These are phyloP conservation scores for Marisa cornuarietis DNA, from an alignment of 1,140 invertebrate species.

Conservation along the genomic window DNA sequence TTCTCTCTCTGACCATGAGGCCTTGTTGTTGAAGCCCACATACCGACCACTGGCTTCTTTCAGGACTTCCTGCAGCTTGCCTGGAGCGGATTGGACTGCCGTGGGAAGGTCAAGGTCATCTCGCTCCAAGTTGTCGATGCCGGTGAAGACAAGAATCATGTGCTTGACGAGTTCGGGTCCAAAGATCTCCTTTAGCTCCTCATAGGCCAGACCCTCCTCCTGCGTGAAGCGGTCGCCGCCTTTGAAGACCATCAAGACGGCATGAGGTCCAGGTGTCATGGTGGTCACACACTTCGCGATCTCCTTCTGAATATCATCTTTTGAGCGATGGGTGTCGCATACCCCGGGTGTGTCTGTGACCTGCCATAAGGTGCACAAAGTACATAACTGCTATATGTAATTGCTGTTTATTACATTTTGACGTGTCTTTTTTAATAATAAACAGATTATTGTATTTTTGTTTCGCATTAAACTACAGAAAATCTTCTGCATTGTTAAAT, in stretches of 20 bases:
- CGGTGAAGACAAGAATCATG: constrained; percentile 2
- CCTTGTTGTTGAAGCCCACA: neutral
- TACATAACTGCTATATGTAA: no score
- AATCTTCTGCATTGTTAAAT: no score
- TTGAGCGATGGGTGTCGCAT: neutral
- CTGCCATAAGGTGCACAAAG: neutral
- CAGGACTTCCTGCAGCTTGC: neutral
- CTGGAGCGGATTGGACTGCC: neutral
- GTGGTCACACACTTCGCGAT: neutral
- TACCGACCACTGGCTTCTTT: neutral
- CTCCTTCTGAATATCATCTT: neutral
- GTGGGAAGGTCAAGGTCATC: neutral
- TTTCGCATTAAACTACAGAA: no score
- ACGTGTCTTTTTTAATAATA: no score
- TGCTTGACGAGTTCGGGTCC: neutral
- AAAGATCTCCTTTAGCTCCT: neutral
- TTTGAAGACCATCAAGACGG: constrained; percentile 1
- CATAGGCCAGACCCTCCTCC: neutral
- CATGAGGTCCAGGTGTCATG: neutral
- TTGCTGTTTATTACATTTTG: no score
- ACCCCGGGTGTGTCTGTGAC: constrained; percentile 1
- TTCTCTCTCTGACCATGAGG: neutral
- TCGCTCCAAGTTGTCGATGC: neutral
- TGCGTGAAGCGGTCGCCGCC: neutral
- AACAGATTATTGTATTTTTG: no score